Percentiles rank a stretch among this genome's conserved stretches.
phyloP scores from a whole-genome alignment of 2,797 vertebrate genomes.

The Trachops cirrhosus region DNA sequence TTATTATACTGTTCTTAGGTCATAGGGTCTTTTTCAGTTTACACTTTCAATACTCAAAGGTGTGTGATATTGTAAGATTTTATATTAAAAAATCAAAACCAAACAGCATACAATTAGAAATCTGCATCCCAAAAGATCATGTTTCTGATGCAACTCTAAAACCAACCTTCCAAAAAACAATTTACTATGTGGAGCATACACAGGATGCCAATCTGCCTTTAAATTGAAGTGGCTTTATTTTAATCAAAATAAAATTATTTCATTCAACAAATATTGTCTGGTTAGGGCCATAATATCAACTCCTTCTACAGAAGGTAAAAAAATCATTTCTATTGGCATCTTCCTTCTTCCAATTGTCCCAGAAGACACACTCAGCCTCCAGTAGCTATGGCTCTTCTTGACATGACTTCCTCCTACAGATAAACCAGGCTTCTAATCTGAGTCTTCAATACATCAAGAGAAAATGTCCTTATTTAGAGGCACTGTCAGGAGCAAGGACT shows the following conservation, averaged over 20 bases:
- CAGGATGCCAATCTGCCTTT: background rate
- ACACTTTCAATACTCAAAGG: background rate
- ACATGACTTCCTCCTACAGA: background rate
- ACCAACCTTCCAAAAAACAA: background rate
- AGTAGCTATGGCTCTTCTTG: background rate
- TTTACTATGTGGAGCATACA: background rate
- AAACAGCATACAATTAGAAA: slow-evolving; percentile 20
- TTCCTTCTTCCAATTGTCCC: background rate
- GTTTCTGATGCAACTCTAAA: background rate
- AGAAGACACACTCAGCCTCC: background rate
- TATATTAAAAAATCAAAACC: background rate
- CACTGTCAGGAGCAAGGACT: background rate
- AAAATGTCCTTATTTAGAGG: slow-evolving; percentile 5
- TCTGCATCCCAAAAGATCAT: background rate
- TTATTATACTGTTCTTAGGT: background rate
- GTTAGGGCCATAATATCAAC: background rate
- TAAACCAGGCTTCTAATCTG: background rate
- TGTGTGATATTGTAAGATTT: background rate
- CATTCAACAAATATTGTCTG: background rate
- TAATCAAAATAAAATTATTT: slow-evolving; percentile 38
- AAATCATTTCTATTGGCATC: slow-evolving; percentile 2
- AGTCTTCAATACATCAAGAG: background rate
- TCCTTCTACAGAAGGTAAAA: background rate
- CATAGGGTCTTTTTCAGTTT: background rate
- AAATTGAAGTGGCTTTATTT: background rate